Percentiles rank a stretch among this genome's conserved stretches.
Evolutionary conservation across 2,113 vertebrate species (phyloP).

Genomic region (Takifugu flavidus): DNA sequence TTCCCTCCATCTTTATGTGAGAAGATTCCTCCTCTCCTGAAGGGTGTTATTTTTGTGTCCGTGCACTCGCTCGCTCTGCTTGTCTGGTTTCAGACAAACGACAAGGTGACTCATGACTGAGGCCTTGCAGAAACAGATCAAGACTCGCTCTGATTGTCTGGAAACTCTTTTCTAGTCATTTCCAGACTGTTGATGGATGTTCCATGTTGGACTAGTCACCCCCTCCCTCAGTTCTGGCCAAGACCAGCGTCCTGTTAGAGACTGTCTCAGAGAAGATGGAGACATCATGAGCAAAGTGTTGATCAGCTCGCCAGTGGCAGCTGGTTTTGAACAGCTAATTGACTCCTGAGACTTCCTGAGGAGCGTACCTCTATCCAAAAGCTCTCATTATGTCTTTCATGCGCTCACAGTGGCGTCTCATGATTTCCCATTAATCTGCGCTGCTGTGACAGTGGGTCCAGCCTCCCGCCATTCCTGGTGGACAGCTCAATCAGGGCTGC

Average conservation of each 20-base stretch:
- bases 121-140: slow-evolving; percentile 35
- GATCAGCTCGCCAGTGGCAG: slow-evolving; percentile 53
- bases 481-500: slow-evolving; percentile 63
- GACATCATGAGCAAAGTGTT: slow-evolving; percentile 51
- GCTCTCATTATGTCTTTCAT: slow-evolving; percentile 62
- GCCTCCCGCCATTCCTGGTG: slow-evolving; percentile 57
- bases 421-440: slow-evolving; percentile 62
- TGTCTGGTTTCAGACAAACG: slow-evolving; percentile 46
- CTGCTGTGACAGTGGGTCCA: slow-evolving; percentile 52
- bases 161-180: slow-evolving; percentile 49
- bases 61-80: slow-evolving; percentile 41
- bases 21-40: neutral
- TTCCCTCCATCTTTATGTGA: no score
- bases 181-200: slow-evolving; percentile 61
- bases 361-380: slow-evolving; percentile 13
- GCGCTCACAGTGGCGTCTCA: slow-evolving; percentile 53
- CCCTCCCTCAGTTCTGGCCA: slow-evolving; percentile 32
- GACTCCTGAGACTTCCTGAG: slow-evolving; percentile 53
- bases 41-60: slow-evolving; percentile 30
- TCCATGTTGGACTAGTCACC: slow-evolving; percentile 6
- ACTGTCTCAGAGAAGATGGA: slow-evolving; percentile 48
- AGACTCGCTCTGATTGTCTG: slow-evolving; percentile 56
- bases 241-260: slow-evolving; percentile 53
- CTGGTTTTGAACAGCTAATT: slow-evolving; percentile 58
- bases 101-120: slow-evolving; percentile 66